phyloP scores from a whole-genome alignment of 2,797 vertebrate genomes.

The Capromys pilorides region DNA sequence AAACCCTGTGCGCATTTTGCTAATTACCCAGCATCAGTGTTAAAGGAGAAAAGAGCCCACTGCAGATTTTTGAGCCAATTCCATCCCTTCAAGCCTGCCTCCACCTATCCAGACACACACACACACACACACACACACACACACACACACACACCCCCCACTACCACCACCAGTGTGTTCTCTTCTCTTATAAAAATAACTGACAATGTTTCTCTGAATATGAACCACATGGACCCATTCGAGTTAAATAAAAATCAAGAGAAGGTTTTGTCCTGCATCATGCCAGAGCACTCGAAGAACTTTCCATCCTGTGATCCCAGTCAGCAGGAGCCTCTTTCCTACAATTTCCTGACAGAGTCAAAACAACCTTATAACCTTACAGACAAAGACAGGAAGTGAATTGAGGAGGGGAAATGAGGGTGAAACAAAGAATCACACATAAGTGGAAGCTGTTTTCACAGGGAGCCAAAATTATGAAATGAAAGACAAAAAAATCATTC shows the following conservation, averaged over 20 bases:
- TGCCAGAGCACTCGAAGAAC: constrained; percentile 67
- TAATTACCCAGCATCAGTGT: constrained; percentile 82
- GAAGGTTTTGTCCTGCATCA: constrained; percentile 77
- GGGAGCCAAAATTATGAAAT: not conserved
- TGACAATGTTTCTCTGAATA: constrained; percentile 78
- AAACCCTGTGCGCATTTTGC: constrained; percentile 76
- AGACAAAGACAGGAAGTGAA: constrained; percentile 25
- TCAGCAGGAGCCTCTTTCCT: constrained; percentile 62
- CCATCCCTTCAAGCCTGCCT: constrained; percentile 53
- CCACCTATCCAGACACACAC: constrained; percentile 64
- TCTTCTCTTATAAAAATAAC: constrained; percentile 65
- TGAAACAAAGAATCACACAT: constrained; percentile 42
- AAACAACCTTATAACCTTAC: constrained; percentile 36
- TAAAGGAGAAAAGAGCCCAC: constrained; percentile 65
- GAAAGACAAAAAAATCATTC: not conserved
- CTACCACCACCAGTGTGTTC: constrained; percentile 52
- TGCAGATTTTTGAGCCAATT: constrained; percentile 76
- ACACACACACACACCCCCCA: not conserved
- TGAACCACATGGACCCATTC: constrained; percentile 76
- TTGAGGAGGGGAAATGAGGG: not conserved
- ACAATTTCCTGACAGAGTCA: constrained; percentile 35
- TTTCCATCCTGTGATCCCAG: not conserved
- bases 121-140: not conserved
- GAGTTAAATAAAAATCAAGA: constrained; percentile 78
- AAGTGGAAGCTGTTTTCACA: constrained; percentile 20